A percentile compares a stretch with the other conserved stretches of the same genome.
Evolutionary conservation across 2,113 vertebrate species (phyloP).

Genomic region (Oreochromis spilurus): DNA sequence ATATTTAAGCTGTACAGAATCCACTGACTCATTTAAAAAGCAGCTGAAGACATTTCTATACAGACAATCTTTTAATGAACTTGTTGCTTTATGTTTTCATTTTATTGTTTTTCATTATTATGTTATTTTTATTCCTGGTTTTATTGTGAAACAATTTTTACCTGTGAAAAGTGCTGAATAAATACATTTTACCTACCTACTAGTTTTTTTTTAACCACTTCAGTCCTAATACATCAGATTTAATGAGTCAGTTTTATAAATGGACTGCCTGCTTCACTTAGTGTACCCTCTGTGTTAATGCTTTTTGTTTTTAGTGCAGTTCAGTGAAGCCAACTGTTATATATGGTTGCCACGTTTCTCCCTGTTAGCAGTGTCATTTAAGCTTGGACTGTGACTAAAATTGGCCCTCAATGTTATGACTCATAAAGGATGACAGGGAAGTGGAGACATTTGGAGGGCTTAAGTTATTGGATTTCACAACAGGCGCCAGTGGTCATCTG

Average conservation of each 20-base stretch:
- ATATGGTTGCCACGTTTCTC: neutral
- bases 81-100: neutral
- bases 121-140: neutral
- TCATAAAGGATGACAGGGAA: constrained; percentile 40
- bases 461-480: constrained; percentile 65
- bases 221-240: neutral
- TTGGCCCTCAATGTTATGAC: constrained; percentile 60
- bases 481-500: constrained; percentile 50
- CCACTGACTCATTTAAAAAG: neutral
- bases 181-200: neutral
- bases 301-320: constrained; percentile 8
- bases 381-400: constrained; percentile 63
- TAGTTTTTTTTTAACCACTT: neutral
- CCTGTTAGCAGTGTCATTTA: constrained; percentile 37
- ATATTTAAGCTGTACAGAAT: neutral
- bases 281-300: neutral
- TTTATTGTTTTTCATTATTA: neutral
- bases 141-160: neutral
- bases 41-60: neutral
- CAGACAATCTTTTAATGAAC: neutral
- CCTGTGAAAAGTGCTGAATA: neutral
- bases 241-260: neutral
- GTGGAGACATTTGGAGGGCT: constrained; percentile 45
- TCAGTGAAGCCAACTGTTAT: neutral
- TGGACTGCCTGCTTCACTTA: neutral